These are phyloP conservation scores for Gerris buenoi DNA, from an alignment of 1,140 invertebrate genomes.

Conservation along the genomic window DNA sequence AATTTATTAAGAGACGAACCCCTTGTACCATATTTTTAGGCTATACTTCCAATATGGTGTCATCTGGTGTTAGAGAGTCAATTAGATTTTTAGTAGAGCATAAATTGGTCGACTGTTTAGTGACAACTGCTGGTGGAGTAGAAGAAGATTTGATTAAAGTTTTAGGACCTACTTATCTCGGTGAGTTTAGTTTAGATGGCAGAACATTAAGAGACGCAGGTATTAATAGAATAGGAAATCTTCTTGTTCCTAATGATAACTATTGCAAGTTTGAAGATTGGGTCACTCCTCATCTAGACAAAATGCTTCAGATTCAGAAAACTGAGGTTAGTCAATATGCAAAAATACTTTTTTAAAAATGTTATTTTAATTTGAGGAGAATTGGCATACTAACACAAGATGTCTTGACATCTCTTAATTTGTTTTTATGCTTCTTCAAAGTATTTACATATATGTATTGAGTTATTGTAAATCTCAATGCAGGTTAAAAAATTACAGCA, in stretches of 20 bases:
- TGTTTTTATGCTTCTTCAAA: no score
- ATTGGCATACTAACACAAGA: no score
- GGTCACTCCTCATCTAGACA: conserved; percentile 85
- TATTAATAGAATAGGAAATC: conserved; percentile 94
- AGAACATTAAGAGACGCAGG: conserved; percentile 64
- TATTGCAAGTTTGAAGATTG: conserved; percentile 98
- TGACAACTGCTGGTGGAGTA: conserved; percentile 93
- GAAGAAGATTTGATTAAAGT: conserved; percentile 99
- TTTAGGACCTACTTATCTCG: conserved; percentile 82
- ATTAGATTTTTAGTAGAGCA: conserved; percentile 81
- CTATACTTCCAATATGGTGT: conserved; percentile 96
- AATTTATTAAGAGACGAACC: conserved; percentile 56
- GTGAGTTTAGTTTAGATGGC: conserved; percentile 75
- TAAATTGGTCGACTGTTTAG: conserved; percentile 85
- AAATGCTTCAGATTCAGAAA: conserved; percentile 81
- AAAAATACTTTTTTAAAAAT: no score
- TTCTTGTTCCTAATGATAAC: conserved; percentile 95
- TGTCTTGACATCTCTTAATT: no score
- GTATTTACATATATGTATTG: no score
- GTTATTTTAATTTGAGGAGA: no score
- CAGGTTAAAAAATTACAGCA: no score
- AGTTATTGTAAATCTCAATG: no score
- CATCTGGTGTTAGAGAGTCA: conserved; percentile 82
- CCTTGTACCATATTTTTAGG: conserved; percentile 95
- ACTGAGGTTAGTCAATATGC: conserved; percentile 40